Percentiles rank a stretch among this genome's conserved stretches.
Conservation (phyloP, 2,888 invertebrate genomes). For the Seladonia tumulorum region DNA sequence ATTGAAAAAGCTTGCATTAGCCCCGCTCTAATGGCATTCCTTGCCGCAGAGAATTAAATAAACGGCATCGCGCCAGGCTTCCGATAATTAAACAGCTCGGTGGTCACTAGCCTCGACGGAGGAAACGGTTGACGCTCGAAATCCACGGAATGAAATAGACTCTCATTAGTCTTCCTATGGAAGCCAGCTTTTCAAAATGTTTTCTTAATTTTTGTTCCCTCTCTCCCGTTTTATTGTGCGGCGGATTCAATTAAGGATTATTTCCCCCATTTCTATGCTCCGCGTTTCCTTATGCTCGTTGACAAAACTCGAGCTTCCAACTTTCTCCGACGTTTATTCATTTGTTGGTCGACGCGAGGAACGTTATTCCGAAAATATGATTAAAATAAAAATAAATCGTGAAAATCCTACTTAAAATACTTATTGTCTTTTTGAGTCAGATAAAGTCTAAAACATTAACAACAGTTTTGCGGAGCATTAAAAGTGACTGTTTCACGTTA, state of each 20-base stretch:
- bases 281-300: neutral
- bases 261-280: neutral
- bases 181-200: slow-evolving; percentile 44
- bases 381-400: too few relatives aligned
- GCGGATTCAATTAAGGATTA: neutral
- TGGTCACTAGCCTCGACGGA: slow-evolving; percentile 40
- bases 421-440: too few relatives aligned
- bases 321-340: neutral
- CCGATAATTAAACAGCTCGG: slow-evolving; percentile 54
- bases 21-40: slow-evolving; percentile 27
- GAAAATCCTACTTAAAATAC: too few relatives aligned
- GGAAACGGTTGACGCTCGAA: slow-evolving; percentile 24
- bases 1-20: slow-evolving; percentile 26
- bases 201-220: neutral
- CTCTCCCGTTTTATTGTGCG: neutral
- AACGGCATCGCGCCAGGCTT: slow-evolving; percentile 9
- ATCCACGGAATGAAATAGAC: slow-evolving; percentile 7
- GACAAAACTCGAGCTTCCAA: neutral
- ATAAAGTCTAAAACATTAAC: too few relatives aligned
- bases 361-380: neutral
- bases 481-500: too few relatives aligned
- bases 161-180: slow-evolving; percentile 28
- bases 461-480: too few relatives aligned
- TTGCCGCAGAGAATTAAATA: slow-evolving; percentile 28
- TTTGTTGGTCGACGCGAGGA: neutral